Evolutionary conservation across 2,113 vertebrate genomes (phyloP).

Genomic region (Pogona vitticeps): DNA sequence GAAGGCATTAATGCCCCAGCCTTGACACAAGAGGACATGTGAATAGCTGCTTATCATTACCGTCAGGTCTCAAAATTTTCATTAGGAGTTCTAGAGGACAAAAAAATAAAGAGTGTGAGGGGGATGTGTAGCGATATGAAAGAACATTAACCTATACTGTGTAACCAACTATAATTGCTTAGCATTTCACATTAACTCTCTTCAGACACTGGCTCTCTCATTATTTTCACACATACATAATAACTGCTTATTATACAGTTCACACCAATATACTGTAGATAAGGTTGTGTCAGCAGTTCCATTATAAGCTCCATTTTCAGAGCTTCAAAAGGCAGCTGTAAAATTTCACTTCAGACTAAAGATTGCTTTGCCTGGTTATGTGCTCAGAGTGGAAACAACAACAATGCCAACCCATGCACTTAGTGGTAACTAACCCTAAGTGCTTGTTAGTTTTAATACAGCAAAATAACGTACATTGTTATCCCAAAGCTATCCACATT

Average conservation of each 20-base stretch:
- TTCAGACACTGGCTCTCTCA: slow-evolving; percentile 90
- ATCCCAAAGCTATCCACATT: too few species aligned
- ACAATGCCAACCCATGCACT: slow-evolving; percentile 53
- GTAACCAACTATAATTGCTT: slow-evolving; percentile 97
- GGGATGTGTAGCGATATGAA: slow-evolving; percentile 85
- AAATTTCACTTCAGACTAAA: slow-evolving; percentile 79
- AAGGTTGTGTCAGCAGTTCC: slow-evolving; percentile 83
- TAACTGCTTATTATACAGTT: slow-evolving; percentile 88
- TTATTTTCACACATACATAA: slow-evolving; percentile 95
- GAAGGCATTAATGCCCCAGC: slow-evolving; percentile 92
- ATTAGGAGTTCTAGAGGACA: slow-evolving; percentile 95
- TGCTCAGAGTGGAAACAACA: slow-evolving; percentile 67
- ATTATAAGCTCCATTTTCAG: slow-evolving; percentile 78
- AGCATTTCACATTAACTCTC: slow-evolving; percentile 89
- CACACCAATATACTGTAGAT: slow-evolving; percentile 76
- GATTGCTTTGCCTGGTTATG: slow-evolving; percentile 79
- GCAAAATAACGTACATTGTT: too few species aligned
- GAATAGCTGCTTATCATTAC: slow-evolving; percentile 98
- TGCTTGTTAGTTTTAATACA: too few species aligned
- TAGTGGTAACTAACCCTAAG: slow-evolving; percentile 68
- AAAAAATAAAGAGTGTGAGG: slow-evolving; percentile 79
- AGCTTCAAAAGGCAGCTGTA: slow-evolving; percentile 81
- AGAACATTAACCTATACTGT: slow-evolving; percentile 98
- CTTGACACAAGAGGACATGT: slow-evolving; percentile 91
- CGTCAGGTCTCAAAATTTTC: slow-evolving; percentile 97